phyloP scores from a whole-genome alignment of 2,888 invertebrate genomes.

The Drosophila meridiana region DNA sequence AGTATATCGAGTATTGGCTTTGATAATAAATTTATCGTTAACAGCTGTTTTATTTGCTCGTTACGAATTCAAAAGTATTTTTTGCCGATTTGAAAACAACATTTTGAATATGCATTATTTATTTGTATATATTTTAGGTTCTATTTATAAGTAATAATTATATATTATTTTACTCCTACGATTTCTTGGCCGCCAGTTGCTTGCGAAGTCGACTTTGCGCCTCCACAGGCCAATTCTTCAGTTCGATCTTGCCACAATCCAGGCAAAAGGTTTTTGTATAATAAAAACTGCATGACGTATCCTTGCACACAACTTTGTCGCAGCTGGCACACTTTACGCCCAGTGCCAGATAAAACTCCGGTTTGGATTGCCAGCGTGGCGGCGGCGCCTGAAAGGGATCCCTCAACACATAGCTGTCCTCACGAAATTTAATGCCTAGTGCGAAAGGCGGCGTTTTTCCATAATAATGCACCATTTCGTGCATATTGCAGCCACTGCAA shows the following conservation, averaged over 20 bases:
- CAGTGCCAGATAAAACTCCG: conserved; percentile 90
- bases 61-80: background rate
- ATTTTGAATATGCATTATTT: background rate
- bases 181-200: conserved; percentile 59
- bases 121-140: background rate
- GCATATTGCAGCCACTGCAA: conserved; percentile 89
- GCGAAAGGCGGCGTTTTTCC: conserved; percentile 91
- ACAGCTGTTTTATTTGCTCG: background rate
- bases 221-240: conserved; percentile 89
- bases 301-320: conserved; percentile 89
- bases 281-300: conserved; percentile 91
- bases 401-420: conserved; percentile 92
- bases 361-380: conserved; percentile 86
- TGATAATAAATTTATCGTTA: background rate
- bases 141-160: background rate
- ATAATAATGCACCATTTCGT: conserved; percentile 91
- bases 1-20: background rate
- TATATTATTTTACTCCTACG: background rate
- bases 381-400: conserved; percentile 92
- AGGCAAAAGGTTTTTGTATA: conserved; percentile 91
- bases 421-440: conserved; percentile 88
- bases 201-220: conserved; percentile 88
- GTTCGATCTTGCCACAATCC: conserved; percentile 88
- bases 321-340: conserved; percentile 92
- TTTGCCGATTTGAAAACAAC: background rate